Evolutionary conservation across 1,140 invertebrate genomes (phyloP).

Genomic region (Drosophila sucinea): DNA sequence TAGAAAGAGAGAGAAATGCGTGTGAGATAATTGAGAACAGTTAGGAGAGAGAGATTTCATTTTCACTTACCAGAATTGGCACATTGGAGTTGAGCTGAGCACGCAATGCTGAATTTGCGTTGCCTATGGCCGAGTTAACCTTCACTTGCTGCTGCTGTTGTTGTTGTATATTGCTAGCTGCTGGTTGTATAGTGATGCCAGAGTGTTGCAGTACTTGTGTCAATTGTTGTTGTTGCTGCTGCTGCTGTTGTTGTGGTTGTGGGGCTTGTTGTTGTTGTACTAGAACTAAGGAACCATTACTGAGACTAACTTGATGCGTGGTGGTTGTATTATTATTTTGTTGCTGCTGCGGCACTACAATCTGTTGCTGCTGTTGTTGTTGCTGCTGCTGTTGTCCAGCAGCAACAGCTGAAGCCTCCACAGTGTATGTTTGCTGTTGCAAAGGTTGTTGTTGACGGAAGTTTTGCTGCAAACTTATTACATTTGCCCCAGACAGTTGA

Average conservation of each 20-base stretch:
- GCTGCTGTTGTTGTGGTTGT: constrained; percentile 44
- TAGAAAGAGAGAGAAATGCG: neutral
- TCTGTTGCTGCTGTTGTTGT: constrained; percentile 61
- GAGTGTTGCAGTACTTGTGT: constrained; percentile 68
- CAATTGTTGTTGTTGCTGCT: constrained; percentile 62
- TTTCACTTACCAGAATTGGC: constrained; percentile 84
- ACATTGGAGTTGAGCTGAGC: constrained; percentile 84
- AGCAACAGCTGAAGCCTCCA: constrained; percentile 35
- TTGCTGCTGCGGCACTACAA: constrained; percentile 38
- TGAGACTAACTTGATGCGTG: constrained; percentile 82
- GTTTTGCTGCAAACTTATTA: constrained; percentile 64
- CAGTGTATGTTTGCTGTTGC: constrained; percentile 51
- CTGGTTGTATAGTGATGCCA: constrained; percentile 78
- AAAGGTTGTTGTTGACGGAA: constrained; percentile 63
- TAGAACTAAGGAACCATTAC: constrained; percentile 84
- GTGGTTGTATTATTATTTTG: constrained; percentile 22
- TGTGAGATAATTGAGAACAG: neutral
- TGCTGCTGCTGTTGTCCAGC: constrained; percentile 24
- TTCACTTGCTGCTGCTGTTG: constrained; percentile 62
- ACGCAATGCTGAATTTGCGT: constrained; percentile 72
- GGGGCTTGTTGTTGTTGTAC: constrained; percentile 84
- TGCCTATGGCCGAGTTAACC: constrained; percentile 55
- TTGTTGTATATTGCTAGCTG: constrained; percentile 45
- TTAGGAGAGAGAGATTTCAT: neutral
- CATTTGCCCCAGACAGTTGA: constrained; percentile 53